phyloP scores from a whole-genome alignment of 2,113 vertebrate genomes.

The Ranitomeya imitator region DNA sequence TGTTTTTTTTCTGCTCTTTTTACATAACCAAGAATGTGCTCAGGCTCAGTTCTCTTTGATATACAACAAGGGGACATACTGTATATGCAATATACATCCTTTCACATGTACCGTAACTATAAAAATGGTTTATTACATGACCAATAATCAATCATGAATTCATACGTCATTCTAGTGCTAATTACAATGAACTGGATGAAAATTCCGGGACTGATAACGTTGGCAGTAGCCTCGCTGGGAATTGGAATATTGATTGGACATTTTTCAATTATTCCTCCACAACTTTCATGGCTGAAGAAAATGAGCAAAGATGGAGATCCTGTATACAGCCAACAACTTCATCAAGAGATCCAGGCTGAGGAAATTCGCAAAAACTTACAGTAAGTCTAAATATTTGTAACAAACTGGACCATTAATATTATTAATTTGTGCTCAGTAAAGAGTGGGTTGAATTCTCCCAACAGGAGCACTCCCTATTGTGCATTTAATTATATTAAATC shows the following conservation, averaged over 20 bases:
- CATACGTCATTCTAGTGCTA: background rate
- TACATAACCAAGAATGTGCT: background rate
- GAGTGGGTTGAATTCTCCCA: too few relatives aligned
- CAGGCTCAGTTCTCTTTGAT: background rate
- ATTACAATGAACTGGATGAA: conserved; percentile 21
- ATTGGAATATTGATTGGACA: conserved; percentile 48
- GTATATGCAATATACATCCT: background rate
- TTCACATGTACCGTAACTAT: background rate
- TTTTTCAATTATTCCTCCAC: conserved; percentile 27
- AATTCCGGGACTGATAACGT: background rate
- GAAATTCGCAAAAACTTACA: conserved; percentile 36
- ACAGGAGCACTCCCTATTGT: too few relatives aligned
- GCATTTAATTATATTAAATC: too few relatives aligned
- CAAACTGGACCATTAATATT: background rate
- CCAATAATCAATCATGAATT: background rate
- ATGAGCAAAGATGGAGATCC: conserved; percentile 50
- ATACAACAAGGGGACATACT: background rate
- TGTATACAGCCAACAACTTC: conserved; percentile 25
- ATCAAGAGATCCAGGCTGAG: conserved; percentile 42
- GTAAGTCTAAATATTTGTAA: conserved; percentile 23
- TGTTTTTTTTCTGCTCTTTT: background rate
- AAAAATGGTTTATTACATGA: background rate
- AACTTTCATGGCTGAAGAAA: conserved; percentile 25
- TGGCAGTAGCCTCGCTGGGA: background rate
- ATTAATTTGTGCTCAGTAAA: background rate